Percentiles rank a stretch among this genome's conserved stretches.
phyloP scores from a whole-genome alignment of 2,888 invertebrate genomes.

The Leucophora obtusa region DNA sequence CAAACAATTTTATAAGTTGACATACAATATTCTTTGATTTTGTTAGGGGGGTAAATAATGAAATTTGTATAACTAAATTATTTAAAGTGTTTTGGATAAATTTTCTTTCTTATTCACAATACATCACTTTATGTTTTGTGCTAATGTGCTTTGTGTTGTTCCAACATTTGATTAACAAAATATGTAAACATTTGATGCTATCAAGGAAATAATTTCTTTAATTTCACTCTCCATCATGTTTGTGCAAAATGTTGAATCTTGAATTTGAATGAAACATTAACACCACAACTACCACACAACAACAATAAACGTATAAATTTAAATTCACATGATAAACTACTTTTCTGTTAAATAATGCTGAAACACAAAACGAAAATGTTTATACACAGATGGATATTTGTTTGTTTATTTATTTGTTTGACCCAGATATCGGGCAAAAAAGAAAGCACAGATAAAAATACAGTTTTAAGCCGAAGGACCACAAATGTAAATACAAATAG shows the following conservation, averaged over 20 bases:
- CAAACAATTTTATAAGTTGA: no score
- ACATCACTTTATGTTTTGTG: no score
- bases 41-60: no score
- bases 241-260: conserved; percentile 38
- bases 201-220: conserved; percentile 61
- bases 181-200: conserved; percentile 51
- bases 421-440: conserved; percentile 55
- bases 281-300: background rate
- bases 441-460: background rate
- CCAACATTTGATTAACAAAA: conserved; percentile 41
- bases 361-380: conserved; percentile 15
- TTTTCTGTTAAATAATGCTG: conserved; percentile 50
- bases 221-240: conserved; percentile 44
- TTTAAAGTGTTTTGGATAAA: background rate
- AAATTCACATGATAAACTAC: conserved; percentile 59
- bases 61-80: background rate
- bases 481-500: conserved; percentile 61
- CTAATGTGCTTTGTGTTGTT: no score
- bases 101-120: no score
- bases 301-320: no score
- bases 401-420: conserved; percentile 61
- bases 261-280: conserved; percentile 53
- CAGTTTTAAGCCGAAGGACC: conserved; percentile 57
- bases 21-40: no score
- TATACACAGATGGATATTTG: conserved; percentile 16